Conservation (phyloP, 2,113 vertebrate species). For the Mugil cephalus region DNA sequence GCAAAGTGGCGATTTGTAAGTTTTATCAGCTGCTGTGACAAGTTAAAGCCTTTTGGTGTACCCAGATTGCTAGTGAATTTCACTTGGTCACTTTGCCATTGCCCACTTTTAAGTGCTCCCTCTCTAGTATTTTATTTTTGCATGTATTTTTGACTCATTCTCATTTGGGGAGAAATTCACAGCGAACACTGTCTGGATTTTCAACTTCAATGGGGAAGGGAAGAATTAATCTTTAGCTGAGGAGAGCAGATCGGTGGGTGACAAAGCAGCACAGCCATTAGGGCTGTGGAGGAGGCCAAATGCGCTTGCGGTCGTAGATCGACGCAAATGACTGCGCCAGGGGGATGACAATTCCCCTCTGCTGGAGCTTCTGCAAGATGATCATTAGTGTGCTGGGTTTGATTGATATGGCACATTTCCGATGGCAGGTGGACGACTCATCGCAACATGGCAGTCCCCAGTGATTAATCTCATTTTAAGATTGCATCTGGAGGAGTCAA, state of each 20-base stretch:
- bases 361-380: conserved; percentile 63
- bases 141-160: conserved; percentile 41
- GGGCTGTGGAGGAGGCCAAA: conserved; percentile 70
- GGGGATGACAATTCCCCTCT: conserved; percentile 62
- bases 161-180: conserved; percentile 41
- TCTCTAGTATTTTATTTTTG: conserved; percentile 32
- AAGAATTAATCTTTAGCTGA: conserved; percentile 66
- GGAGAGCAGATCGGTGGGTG: conserved; percentile 61
- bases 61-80: conserved; percentile 28
- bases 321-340: conserved; percentile 72
- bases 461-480: conserved; percentile 77
- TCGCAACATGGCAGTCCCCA: conserved; percentile 61
- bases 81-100: neutral
- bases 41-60: conserved; percentile 12
- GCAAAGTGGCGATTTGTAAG: conserved; percentile 10
- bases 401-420: conserved; percentile 78
- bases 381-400: conserved; percentile 73
- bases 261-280: conserved; percentile 76
- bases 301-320: conserved; percentile 62
- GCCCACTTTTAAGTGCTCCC: conserved; percentile 37
- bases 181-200: conserved; percentile 46
- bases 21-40: conserved; percentile 21
- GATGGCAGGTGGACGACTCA: conserved; percentile 76
- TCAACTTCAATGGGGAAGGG: conserved; percentile 49
- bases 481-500: conserved; percentile 67